phyloP scores from a whole-genome alignment of 2,888 invertebrate genomes.

The Eupithecia pulchellata region DNA sequence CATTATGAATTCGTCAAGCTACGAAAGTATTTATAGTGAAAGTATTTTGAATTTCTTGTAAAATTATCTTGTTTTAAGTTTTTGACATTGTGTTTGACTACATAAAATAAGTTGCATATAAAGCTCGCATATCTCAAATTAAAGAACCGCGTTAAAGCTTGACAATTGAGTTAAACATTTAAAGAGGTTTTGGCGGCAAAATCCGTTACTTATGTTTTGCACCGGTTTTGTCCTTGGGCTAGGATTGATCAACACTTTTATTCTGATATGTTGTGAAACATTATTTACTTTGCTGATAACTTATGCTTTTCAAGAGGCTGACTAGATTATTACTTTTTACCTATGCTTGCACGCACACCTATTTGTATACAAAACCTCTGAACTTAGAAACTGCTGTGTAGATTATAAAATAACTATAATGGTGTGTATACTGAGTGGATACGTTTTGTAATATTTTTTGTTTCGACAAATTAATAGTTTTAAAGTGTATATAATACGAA shows the following conservation, averaged over 20 bases:
- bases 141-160: not conserved
- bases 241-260: not conserved
- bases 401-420: not conserved
- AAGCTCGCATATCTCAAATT: not conserved
- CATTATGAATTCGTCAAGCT: too few relatives aligned
- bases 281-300: not conserved
- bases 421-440: not conserved
- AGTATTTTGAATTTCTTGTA: not conserved
- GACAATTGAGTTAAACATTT: not conserved
- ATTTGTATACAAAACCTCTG: not conserved
- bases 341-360: constrained; percentile 1
- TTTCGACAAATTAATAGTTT: not conserved
- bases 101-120: not conserved
- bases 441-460: not conserved
- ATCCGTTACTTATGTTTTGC: not conserved
- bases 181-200: not conserved
- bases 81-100: not conserved
- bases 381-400: not conserved
- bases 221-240: not conserved
- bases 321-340: not conserved
- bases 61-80: not conserved
- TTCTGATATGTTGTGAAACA: not conserved
- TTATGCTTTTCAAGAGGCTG: constrained; percentile 2
- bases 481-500: not conserved
- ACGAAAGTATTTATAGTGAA: too few relatives aligned